A percentile compares a stretch with the other conserved stretches of the same genome.
Conservation (phyloP, 2,113 vertebrate species). For the Motacilla alba region DNA sequence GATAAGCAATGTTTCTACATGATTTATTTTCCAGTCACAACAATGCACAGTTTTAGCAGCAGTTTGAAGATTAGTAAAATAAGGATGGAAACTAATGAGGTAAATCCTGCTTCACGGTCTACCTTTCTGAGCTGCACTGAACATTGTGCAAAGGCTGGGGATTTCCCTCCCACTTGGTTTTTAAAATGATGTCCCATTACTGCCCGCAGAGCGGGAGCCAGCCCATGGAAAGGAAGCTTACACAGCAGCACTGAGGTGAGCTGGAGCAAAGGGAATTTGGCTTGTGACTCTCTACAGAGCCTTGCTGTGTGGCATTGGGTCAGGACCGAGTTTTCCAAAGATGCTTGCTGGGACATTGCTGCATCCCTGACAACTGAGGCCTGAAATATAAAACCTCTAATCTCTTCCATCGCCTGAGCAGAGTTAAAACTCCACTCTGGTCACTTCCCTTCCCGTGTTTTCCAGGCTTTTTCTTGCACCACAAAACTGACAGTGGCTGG, state of each 20-base stretch:
- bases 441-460: accelerated
- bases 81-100: conserved; percentile 4
- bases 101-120: not conserved
- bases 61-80: conserved; percentile 23
- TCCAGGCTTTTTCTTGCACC: not conserved
- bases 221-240: not conserved
- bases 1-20: conserved; percentile 59
- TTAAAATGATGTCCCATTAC: accelerated
- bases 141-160: not conserved
- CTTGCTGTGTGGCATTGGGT: not conserved
- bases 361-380: not conserved
- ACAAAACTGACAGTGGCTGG: not conserved
- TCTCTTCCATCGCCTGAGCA: accelerated
- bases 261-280: not conserved
- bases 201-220: accelerated
- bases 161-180: not conserved
- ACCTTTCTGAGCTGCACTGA: not conserved
- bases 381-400: not conserved
- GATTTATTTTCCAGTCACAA: conserved; percentile 75
- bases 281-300: accelerated
- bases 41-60: conserved; percentile 41
- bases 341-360: not conserved
- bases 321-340: not conserved
- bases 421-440: not conserved
- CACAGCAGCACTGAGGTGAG: no score